Base-by-base conservation (phyloP, 2,888 invertebrate species). In the Diarsia dahlii region DNA sequence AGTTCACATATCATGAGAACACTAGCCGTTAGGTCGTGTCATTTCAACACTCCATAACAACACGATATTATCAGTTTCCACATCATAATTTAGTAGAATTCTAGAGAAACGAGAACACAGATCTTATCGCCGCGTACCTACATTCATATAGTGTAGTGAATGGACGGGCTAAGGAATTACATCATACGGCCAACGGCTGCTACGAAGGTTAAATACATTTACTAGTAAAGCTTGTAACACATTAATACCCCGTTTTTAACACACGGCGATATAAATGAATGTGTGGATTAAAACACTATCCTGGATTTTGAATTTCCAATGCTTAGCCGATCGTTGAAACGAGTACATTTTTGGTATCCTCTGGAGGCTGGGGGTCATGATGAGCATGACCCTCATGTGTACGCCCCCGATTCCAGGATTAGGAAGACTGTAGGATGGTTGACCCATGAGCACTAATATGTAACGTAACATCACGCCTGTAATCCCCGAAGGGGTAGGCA, bases 121-220 rank as follows among this genome's bases (percentile, higher is more conserved):
- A 86, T 87, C 34, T 39, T 85, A 80, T 87, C 87, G 13, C 66
- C 28, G 23, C 71, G 45, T 62, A 54, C 34, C 34, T 39, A 76
- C 87, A 86, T 85, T 86, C 86, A 82, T 87, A 74, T 64, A 78
- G 54, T 74, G 83, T 82, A 39, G 81, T 86, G 80, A 87, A 87
- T 87, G 87, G 74, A 52, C 28, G 46, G 60, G 39, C 69, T 45
- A 50, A 66, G 58, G 52, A 63, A 60, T 81, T 80, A 74, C 69
- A 67, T 84, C 73, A 69, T 46, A 58, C 56, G 54, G 69, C 23
- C 54, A 69, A 64, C 63, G 70, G 39, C 28, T 70, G 52, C 50
- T 68, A 52, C 71, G 74, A 48, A 62, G 54, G 64, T 69, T 78
- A 45, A 70, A 79, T 68, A 50, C n/a, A 39, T 60, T 34, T 60